Evolutionary conservation across 2,888 invertebrate genomes (phyloP), one percentile per base, ranked within the genome.

Genomic region (Rhamphomyia laevipes): DNA sequence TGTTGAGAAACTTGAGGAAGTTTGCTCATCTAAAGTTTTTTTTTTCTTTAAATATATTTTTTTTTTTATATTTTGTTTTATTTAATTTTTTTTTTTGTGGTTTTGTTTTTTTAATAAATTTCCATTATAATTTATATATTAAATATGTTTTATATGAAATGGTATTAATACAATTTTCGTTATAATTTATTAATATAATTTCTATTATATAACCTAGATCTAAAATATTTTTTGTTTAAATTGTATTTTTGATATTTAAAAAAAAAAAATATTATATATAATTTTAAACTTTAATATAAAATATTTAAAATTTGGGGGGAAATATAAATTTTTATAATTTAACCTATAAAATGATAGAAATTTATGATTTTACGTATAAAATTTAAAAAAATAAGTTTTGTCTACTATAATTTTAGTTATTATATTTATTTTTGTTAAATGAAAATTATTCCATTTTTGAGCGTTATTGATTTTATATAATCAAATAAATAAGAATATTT

Each of bases 101-200:
- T n/a, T n/a, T n/a, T n/a, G n/a, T n/a, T n/a, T n/a, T 45, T 51
- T 45, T n/a, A 43, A 48, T 48, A 51, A 51, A 31, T 42, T 51
- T 51, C 45, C 51, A 51, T 47, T 47, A 51, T n/a, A n/a, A n/a
- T n/a, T n/a, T n/a, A n/a, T 51, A 51, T 51, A 48, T 48, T 44
- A 37, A 35, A 46, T 47, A 46, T 47, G 37, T 46, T 46, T 38
- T 46, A 43, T 46, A 46, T 48, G 51, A 21, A 21, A 21, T 21
- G 21, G 21, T 21, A 21, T 21, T 3, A 21, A 21, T 21, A 21
- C 21, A 21, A 21, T 21, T 21, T 21, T 4, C 6, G 4, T 21
- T 21, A 21, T 21, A 21, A 21, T 21, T 21, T 21, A 21, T 4
- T 21, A 4, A 21, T 21, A 4, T 21, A 21, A 21, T 21, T 21